Evolutionary conservation across 2,888 invertebrate species (phyloP).

Genomic region (Camponotus fellah): DNA sequence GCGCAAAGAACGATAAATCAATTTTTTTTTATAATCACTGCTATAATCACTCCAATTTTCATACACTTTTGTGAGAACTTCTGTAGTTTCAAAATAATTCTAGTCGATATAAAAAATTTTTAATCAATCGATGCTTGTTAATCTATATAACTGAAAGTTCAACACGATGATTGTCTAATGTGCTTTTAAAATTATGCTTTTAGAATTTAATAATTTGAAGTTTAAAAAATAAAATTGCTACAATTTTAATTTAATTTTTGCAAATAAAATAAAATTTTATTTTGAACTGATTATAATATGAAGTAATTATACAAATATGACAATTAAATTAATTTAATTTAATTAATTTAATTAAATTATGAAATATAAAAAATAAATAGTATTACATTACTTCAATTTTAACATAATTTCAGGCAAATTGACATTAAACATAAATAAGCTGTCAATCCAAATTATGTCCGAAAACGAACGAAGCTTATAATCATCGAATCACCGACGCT

Average conservation of each 20-base stretch:
- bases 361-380: neutral
- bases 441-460: conserved; percentile 61
- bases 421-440: conserved; percentile 53
- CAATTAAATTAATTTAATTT: no score
- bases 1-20: neutral
- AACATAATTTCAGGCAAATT: neutral
- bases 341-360: neutral
- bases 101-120: neutral
- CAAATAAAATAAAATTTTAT: neutral
- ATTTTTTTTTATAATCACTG: neutral
- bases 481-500: conserved; percentile 67
- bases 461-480: conserved; percentile 65
- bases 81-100: neutral
- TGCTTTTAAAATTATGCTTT: neutral
- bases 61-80: neutral
- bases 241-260: neutral
- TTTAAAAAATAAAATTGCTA: neutral
- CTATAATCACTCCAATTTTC: neutral
- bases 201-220: neutral
- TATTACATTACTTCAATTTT: neutral
- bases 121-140: neutral
- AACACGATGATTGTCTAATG: neutral
- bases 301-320: neutral
- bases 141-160: neutral
- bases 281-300: neutral